These are phyloP conservation scores for Oryzias javanicus DNA, from an alignment of 2,113 vertebrate species.

Conservation along the genomic window DNA sequence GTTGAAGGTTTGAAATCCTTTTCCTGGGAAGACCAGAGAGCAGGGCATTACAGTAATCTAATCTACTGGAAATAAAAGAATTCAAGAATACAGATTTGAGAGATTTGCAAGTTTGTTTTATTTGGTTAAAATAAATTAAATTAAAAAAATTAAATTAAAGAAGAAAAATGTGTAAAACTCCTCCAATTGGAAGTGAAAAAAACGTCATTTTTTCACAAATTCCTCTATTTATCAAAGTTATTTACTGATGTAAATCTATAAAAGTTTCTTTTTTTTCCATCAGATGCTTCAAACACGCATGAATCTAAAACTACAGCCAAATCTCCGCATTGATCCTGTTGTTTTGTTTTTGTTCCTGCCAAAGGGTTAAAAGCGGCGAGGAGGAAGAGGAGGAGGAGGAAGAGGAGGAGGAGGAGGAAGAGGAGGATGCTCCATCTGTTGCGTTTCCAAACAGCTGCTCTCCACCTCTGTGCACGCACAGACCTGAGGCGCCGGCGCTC, in stretches of 20 bases:
- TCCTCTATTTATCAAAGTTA: too few relatives aligned
- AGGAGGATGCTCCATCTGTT: conserved; percentile 49
- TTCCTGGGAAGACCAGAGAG: too few relatives aligned
- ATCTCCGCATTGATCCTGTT: neutral
- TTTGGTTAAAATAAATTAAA: too few relatives aligned
- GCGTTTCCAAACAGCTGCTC: conserved; percentile 37
- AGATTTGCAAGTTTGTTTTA: too few relatives aligned
- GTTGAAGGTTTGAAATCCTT: too few relatives aligned
- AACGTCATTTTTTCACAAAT: too few relatives aligned
- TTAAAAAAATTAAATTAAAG: too few relatives aligned
- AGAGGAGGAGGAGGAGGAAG: conserved; percentile 14
- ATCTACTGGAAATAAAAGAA: too few relatives aligned
- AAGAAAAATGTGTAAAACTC: too few relatives aligned
- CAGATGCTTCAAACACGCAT: neutral
- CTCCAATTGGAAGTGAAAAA: too few relatives aligned
- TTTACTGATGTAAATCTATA: neutral
- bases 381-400: conserved; percentile 22
- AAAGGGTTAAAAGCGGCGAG: conserved; percentile 24
- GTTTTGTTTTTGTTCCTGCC: neutral
- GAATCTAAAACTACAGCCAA: neutral
- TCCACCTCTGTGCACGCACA: conserved; percentile 6
- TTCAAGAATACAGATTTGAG: too few relatives aligned
- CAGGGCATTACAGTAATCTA: too few relatives aligned
- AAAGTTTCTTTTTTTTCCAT: neutral
- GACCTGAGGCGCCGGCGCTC: conserved; percentile 18